Conservation (phyloP, 2,113 vertebrate species). For the Damaliscus lunatus region DNA sequence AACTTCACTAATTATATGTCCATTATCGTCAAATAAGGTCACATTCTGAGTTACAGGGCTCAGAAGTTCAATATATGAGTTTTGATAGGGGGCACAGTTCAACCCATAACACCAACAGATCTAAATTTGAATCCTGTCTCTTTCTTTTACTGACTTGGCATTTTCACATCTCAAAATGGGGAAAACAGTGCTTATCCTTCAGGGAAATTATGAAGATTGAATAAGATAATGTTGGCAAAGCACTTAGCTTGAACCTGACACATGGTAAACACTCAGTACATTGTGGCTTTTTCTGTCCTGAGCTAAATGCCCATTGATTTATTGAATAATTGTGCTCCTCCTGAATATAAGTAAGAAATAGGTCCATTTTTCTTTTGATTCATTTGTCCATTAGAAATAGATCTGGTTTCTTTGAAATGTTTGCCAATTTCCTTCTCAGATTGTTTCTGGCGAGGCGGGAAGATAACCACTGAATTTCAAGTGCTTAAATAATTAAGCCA, state of each 20-base stretch:
- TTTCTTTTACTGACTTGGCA: background rate
- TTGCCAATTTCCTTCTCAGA: constrained; percentile 41
- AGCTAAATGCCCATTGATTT: background rate
- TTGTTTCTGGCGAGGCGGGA: background rate
- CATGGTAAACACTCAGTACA: background rate
- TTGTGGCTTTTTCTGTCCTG: background rate
- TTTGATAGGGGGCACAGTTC: background rate
- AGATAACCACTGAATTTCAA: constrained; percentile 4
- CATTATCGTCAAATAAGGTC: background rate
- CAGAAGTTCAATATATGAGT: background rate
- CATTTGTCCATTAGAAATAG: constrained; percentile 4
- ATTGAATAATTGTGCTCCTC: background rate
- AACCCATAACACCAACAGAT: background rate
- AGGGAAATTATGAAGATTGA: constrained; percentile 24
- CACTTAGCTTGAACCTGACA: background rate
- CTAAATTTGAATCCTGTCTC: background rate
- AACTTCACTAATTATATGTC: background rate
- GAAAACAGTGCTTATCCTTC: background rate
- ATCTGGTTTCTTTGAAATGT: background rate
- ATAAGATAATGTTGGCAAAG: background rate
- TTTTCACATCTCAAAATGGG: background rate
- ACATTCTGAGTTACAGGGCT: background rate
- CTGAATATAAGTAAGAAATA: constrained; percentile 28
- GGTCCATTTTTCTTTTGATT: constrained; percentile 27
- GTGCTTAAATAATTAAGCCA: constrained; percentile 56